These are phyloP conservation scores for Imbricaverruca yamaguchii DNA, from an alignment of 2,888 invertebrate species.

Conservation along the genomic window DNA sequence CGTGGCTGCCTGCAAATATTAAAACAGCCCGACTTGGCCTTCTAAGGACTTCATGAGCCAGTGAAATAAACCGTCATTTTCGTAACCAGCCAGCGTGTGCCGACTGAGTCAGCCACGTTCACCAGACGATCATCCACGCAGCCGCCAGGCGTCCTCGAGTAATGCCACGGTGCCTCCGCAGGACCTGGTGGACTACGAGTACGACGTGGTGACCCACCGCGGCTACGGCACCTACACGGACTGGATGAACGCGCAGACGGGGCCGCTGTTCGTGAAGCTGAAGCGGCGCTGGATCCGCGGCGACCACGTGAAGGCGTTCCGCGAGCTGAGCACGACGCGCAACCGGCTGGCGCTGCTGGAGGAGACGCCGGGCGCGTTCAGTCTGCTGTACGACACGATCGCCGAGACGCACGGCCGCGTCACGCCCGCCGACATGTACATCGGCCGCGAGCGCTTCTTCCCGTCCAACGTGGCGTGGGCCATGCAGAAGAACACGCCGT, in stretches of 20 bases:
- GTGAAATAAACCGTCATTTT: too few relatives aligned
- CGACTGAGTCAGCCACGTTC: too few relatives aligned
- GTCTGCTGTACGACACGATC: slow-evolving; percentile 15
- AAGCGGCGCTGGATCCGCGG: slow-evolving; percentile 13
- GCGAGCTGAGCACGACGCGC: not conserved
- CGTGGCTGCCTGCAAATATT: too few relatives aligned
- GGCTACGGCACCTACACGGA: slow-evolving; percentile 19
- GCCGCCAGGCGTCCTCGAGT: not conserved
- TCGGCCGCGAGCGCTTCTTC: slow-evolving; percentile 11
- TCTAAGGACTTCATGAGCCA: too few relatives aligned
- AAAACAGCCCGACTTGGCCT: too few relatives aligned
- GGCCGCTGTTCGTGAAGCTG: not conserved
- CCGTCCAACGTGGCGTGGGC: slow-evolving; percentile 15
- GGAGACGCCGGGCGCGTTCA: slow-evolving; percentile 14
- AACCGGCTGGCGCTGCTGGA: not conserved
- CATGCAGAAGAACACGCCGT: slow-evolving; percentile 15
- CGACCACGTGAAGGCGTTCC: slow-evolving; percentile 8
- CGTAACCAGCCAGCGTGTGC: too few relatives aligned
- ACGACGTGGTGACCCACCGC: slow-evolving; percentile 1
- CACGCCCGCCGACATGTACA: not conserved
- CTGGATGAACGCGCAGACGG: slow-evolving; percentile 21
- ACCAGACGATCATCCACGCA: too few relatives aligned
- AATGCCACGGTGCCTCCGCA: not conserved
- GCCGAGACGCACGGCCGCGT: not conserved
- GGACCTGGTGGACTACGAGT: slow-evolving; percentile 17